Evolutionary conservation across 1,140 invertebrate species (phyloP).

Genomic region (Hormaphis cornu): DNA sequence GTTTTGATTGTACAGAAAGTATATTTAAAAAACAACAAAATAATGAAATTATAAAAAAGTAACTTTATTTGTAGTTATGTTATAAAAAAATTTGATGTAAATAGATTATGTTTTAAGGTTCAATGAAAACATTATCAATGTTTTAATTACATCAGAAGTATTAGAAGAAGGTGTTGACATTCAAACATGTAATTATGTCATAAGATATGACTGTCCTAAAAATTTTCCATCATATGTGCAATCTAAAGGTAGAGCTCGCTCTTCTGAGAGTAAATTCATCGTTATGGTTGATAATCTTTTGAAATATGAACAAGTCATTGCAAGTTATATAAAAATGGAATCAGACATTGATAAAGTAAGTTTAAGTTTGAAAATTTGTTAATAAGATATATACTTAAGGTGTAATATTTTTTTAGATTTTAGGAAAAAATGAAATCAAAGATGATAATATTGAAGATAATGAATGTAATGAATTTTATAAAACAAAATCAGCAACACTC

Average conservation of each 20-base stretch:
- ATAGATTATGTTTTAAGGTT: conserved; percentile 31
- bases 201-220: conserved; percentile 60
- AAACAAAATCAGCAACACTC: not conserved
- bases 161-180: conserved; percentile 80
- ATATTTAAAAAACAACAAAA: conserved; percentile 50
- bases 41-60: conserved; percentile 50
- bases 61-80: too few species aligned
- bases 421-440: not conserved
- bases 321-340: conserved; percentile 47
- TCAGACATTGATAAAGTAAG: conserved; percentile 42
- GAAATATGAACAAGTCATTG: conserved; percentile 43
- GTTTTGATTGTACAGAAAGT: conserved; percentile 47
- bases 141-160: conserved; percentile 69
- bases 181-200: conserved; percentile 66
- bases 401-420: not conserved
- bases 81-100: too few species aligned
- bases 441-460: conserved; percentile 13
- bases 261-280: conserved; percentile 48
- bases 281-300: conserved; percentile 45
- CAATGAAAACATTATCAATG: conserved; percentile 53
- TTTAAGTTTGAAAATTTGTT: not conserved
- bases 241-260: conserved; percentile 63
- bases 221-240: conserved; percentile 75
- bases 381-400: not conserved
- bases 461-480: not conserved